phyloP scores from a whole-genome alignment of 1,140 invertebrate species.

The Oedothorax gibbosus region DNA sequence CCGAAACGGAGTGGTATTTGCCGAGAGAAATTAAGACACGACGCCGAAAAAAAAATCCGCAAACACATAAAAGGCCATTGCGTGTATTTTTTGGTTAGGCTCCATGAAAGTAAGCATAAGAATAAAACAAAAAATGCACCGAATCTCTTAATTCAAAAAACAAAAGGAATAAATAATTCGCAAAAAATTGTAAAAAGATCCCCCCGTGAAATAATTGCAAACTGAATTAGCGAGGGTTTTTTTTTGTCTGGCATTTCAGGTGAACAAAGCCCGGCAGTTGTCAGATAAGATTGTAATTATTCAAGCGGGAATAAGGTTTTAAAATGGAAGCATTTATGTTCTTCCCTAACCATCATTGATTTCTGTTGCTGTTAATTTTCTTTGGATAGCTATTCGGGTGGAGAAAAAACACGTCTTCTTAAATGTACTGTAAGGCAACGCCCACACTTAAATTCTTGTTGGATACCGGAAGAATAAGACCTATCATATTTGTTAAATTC shows the following conservation, averaged over 20 bases:
- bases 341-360: too few species aligned
- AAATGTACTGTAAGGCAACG: too few species aligned
- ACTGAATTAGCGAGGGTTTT: slow-evolving; percentile 40
- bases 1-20: slow-evolving; percentile 40
- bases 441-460: too few species aligned
- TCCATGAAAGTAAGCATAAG: not conserved
- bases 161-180: slow-evolving; percentile 8
- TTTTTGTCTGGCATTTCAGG: slow-evolving; percentile 10
- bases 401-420: too few species aligned
- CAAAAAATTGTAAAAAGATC: not conserved
- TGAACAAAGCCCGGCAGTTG: slow-evolving; percentile 33
- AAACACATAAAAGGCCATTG: not conserved
- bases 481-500: too few species aligned
- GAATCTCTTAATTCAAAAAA: not conserved
- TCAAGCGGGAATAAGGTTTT: slow-evolving; percentile 22
- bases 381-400: too few species aligned
- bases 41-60: slow-evolving; percentile 12
- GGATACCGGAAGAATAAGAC: too few species aligned
- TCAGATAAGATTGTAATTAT: slow-evolving; percentile 45
- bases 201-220: slow-evolving; percentile 39
- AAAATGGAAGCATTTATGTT: not conserved
- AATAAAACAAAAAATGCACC: slow-evolving; percentile 18
- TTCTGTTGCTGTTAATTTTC: too few species aligned
- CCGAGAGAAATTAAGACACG: slow-evolving; percentile 9
- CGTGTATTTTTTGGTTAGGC: slow-evolving; percentile 30